phyloP scores from a whole-genome alignment of 2,113 vertebrate species.

The Seriola aureovittata region DNA sequence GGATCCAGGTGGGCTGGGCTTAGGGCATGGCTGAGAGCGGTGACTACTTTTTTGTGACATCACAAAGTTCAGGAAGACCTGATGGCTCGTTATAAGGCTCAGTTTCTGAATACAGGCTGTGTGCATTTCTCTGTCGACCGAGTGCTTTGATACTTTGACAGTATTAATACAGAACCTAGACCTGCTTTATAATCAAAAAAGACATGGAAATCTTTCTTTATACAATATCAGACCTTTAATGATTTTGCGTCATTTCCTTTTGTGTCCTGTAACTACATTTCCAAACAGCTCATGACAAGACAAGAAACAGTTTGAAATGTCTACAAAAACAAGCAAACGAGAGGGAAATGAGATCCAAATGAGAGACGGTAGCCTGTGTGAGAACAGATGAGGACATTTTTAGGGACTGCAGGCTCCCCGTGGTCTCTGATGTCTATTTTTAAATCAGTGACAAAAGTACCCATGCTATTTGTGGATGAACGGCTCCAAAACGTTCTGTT shows the following conservation, averaged over 20 bases:
- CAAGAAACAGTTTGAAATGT: background rate
- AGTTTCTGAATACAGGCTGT: too few relatives aligned
- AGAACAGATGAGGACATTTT: slow-evolving; percentile 50
- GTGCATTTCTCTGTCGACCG: too few relatives aligned
- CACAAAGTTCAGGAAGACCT: too few relatives aligned
- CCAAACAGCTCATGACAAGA: background rate
- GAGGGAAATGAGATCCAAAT: slow-evolving; percentile 8
- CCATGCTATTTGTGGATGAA: slow-evolving; percentile 66
- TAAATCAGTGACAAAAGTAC: slow-evolving; percentile 71
- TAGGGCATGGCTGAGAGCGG: too few relatives aligned
- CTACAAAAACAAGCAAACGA: slow-evolving; percentile 10
- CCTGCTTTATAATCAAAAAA: too few relatives aligned
- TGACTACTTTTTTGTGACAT: too few relatives aligned
- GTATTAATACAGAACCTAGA: too few relatives aligned
- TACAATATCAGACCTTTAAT: too few relatives aligned
- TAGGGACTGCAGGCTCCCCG: slow-evolving; percentile 41
- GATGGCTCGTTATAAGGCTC: too few relatives aligned
- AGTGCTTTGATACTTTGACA: too few relatives aligned
- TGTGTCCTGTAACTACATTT: background rate
- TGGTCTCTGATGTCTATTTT: slow-evolving; percentile 62
- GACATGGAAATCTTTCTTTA: too few relatives aligned
- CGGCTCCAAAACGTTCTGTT: slow-evolving; percentile 67
- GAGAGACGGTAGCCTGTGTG: slow-evolving; percentile 41
- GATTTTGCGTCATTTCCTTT: background rate
- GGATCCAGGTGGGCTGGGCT: too few relatives aligned